Evolutionary conservation across 2,113 vertebrate species (phyloP), one percentile per base, ranked within the genome.

Genomic region (Stigmatopora nigra): DNA sequence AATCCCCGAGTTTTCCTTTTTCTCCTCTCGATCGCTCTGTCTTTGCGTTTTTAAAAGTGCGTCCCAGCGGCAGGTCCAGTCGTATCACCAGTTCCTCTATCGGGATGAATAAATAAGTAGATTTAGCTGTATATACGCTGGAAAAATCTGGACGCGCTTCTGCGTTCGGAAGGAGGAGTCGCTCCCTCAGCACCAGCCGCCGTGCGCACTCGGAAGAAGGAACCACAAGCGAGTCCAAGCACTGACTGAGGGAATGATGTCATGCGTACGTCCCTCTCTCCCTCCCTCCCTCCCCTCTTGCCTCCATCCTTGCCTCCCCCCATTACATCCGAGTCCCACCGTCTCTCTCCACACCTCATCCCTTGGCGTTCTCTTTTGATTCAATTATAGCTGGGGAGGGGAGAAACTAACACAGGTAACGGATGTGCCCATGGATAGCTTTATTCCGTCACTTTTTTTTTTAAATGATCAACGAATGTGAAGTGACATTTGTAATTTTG

Each of bases 231-330:
- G 15, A 78, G 82, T 86, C 81, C 79, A 82, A 73, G 81, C 81
- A 73, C 76, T 59, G 79, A 82, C 61, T 79, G 83, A 79, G 78
- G 78, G 81, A 82, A 88, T 90, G 89, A 90, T 88, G 88, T 90
- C 88, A 90, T 90, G 85, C 83, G 79, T 82, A 84, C 80, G 73
- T 76, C 80, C 81, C 86, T 83, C 85, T 80, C 87, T 86, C 79
- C 82, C 70, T 31, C 25, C 3, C 25, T 31, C 25, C 25, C 25
- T 31, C 25, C 25, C 25, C 25, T 15, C 75, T 77, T 77, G 67
- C 80, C 82, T 78, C 65, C 80, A 77, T 70, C 73, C 73, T 65
- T 72, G 71, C 71, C 59, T 2, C 22, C 22, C 36, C 59, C 25
- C 60, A 44, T 61, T 61, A 12, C 38, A 35, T 51, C 19, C 38